phyloP scores from a whole-genome alignment of 2,113 vertebrate genomes.

The Zosterops lateralis region DNA sequence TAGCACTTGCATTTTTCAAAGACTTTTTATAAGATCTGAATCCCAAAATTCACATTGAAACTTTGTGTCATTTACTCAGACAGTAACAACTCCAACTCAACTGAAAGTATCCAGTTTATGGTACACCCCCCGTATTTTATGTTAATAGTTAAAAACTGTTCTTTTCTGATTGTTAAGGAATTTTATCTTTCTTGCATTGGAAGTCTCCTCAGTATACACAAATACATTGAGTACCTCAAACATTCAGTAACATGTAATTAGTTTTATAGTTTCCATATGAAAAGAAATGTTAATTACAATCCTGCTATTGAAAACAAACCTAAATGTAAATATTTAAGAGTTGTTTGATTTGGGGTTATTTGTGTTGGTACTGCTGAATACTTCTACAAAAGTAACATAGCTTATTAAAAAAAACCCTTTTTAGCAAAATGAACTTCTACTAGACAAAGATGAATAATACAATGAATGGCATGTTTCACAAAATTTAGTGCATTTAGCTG shows the following conservation, averaged over 20 bases:
- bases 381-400: background rate
- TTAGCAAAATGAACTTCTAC: background rate
- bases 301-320: background rate
- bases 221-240: background rate
- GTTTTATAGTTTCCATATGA: background rate
- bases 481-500: background rate
- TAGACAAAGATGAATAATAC: background rate
- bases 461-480: background rate
- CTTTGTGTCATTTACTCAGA: background rate
- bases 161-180: background rate
- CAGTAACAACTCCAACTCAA: background rate
- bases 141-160: background rate
- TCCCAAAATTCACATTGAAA: background rate
- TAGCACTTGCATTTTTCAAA: background rate
- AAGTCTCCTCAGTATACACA: background rate
- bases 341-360: background rate
- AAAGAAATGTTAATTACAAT: background rate
- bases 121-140: background rate
- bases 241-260: background rate
- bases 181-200: background rate
- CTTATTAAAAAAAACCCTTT: rapidly evolving
- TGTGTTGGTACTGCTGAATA: background rate
- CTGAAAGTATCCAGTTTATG: background rate
- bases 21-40: background rate
- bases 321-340: background rate